Conservation (phyloP, 2,797 vertebrate genomes). For the Sphaeramia orbicularis region DNA sequence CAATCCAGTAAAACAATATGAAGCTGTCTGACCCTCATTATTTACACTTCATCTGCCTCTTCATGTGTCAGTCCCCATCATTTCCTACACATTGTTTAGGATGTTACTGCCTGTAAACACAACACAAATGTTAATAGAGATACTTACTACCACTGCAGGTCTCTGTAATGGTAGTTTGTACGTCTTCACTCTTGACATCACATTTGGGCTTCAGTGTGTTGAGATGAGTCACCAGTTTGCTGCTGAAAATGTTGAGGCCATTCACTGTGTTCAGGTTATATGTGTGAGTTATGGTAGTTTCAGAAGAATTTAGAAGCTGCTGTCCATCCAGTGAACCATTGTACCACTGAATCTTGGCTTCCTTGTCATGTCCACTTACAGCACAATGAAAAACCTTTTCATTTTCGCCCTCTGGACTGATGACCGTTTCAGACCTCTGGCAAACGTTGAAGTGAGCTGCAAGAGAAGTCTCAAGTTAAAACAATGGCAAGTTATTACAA, state of each 20-base stretch:
- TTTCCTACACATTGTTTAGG: too few relatives aligned
- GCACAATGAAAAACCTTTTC: background rate
- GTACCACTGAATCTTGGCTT: slow-evolving; percentile 42
- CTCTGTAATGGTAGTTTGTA: rapidly evolving
- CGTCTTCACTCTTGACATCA: background rate
- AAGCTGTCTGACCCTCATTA: too few relatives aligned
- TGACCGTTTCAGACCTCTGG: rapidly evolving
- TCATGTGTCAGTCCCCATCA: too few relatives aligned
- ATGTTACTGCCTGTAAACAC: too few relatives aligned
- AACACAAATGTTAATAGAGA: too few relatives aligned
- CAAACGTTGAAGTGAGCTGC: slow-evolving; percentile 1
- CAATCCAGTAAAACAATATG: too few relatives aligned
- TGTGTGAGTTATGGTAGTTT: background rate
- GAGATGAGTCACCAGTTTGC: background rate
- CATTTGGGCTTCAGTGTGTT: background rate
- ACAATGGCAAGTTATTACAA: background rate
- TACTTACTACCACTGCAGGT: rapidly evolving
- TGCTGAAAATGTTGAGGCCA: background rate
- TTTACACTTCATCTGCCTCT: too few relatives aligned
- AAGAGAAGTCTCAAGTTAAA: slow-evolving; percentile 20
- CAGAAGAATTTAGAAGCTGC: background rate
- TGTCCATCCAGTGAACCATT: background rate
- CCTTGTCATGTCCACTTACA: rapidly evolving
- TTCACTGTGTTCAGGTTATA: rapidly evolving
- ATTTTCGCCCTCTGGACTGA: rapidly evolving